Base-by-base conservation (phyloP, 2,113 vertebrate species). In the Seriola quinqueradiata region DNA sequence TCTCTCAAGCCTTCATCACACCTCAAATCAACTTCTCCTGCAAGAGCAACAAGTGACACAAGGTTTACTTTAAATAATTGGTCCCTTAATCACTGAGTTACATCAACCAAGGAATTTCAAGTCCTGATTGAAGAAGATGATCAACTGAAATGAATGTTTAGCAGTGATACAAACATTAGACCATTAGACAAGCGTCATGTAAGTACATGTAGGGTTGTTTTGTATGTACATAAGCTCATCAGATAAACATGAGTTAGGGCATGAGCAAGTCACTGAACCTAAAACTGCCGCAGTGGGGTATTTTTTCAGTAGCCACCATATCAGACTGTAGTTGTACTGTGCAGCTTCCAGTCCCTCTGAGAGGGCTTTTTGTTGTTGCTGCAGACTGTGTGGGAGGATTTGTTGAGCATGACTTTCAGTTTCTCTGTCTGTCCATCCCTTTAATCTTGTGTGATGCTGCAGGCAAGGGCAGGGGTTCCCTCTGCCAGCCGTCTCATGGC, bases 361-460 rank as follows among this genome's bases (percentile, higher is more conserved):
- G 69, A 87, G 69, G 48, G 79, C 75, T 87, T 87, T 83, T 92
- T 92, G 89, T 94, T 91, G 89, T 92, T 74, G 85, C 77, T 79
- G 87, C 83, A 90, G 91, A 92, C 87, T 88, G 90, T 67, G 90
- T 90, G 90, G 88, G 92, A 90, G 92, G 88, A 87, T 67, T 89
- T 85, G 90, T 90, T 81, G 87, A 87, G 55, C 67, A 78, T 90
- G 91, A 90, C 92, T 79, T 64, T 81, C 81, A 44, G 46, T 80
- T 70, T 72, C 67, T 85, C 66, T 81, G 82, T 90, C 86, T 91
- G 84, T 82, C 80, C 63, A 48, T 91, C 75, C 91, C 95, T 95
- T 95, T 95, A 90, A 95, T 95, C 95, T 95, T 90, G 81, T 83
- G 66, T 90, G 81, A 71, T 42, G 85, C 84, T 78, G 69, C 82